Evolutionary conservation across 2,797 vertebrate species (phyloP).

Genomic region (Halcyon leucocephala): DNA sequence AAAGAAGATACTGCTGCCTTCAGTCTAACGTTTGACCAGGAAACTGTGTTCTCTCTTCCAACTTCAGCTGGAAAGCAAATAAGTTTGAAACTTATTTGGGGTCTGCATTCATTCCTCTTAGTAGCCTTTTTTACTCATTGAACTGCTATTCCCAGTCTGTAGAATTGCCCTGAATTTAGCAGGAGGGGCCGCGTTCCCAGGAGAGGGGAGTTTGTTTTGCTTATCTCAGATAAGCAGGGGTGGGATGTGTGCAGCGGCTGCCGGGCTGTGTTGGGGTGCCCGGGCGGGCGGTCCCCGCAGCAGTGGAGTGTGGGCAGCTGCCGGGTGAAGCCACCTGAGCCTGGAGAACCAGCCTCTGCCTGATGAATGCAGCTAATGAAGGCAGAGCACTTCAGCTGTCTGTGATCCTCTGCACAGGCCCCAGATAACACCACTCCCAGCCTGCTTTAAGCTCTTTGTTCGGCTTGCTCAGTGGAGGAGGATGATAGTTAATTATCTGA

Average conservation of each 20-base stretch:
- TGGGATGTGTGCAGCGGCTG: neutral
- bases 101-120: neutral
- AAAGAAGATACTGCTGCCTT: neutral
- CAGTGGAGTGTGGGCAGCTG: neutral
- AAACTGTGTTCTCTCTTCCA: neutral
- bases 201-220: neutral
- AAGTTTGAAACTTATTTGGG: neutral
- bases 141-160: neutral
- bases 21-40: neutral
- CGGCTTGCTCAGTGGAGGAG: neutral
- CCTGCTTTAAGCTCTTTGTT: neutral
- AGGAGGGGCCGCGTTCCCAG: neutral
- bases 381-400: neutral
- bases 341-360: no score
- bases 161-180: fast-evolving
- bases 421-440: neutral
- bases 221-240: fast-evolving
- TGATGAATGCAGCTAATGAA: neutral
- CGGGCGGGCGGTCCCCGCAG: neutral
- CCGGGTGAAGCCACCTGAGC: neutral
- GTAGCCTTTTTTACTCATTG: neutral
- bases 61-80: neutral
- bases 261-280: neutral
- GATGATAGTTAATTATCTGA: neutral
- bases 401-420: neutral